phyloP scores from a whole-genome alignment of 1,140 invertebrate species.

The Sminthurides bifidus region DNA sequence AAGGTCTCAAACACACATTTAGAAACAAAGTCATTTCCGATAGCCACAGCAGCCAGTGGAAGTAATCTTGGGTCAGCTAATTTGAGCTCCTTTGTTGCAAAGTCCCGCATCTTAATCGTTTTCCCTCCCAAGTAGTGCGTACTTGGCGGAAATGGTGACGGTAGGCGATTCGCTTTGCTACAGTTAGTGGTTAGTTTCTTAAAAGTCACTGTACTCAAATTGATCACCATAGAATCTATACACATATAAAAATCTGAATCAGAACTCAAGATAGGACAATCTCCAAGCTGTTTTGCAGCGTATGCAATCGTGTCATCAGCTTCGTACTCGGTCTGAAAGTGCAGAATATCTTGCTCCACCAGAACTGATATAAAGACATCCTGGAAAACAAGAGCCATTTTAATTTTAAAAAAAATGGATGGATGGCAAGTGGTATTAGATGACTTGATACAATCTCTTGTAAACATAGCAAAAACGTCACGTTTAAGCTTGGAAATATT shows the following conservation, averaged over 20 bases:
- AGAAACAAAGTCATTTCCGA: slow-evolving; percentile 25
- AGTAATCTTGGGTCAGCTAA: slow-evolving; percentile 15
- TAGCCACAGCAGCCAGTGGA: slow-evolving; percentile 13
- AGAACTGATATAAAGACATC: slow-evolving; percentile 38
- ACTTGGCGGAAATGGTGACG: not conserved
- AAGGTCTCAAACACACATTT: slow-evolving; percentile 7
- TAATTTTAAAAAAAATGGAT: not conserved
- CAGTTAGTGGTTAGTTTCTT: not conserved
- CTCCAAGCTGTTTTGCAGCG: slow-evolving; percentile 38
- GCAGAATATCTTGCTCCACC: slow-evolving; percentile 36
- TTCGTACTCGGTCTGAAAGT: slow-evolving; percentile 41
- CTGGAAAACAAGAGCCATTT: slow-evolving; percentile 31
- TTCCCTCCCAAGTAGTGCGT: slow-evolving; percentile 4
- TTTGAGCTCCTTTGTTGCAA: slow-evolving; percentile 18
- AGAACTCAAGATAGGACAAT: slow-evolving; percentile 42
- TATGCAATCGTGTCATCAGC: slow-evolving; percentile 42
- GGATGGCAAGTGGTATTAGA: not conserved
- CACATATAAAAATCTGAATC: slow-evolving; percentile 46
- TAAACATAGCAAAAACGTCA: not conserved
- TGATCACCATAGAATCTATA: slow-evolving; percentile 37
- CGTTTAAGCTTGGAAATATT: not conserved
- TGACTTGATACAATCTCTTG: not conserved
- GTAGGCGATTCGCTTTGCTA: not conserved
- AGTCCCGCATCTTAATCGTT: not conserved
- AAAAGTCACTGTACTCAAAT: slow-evolving; percentile 36